Evolutionary conservation across 2,888 invertebrate genomes (phyloP).

Genomic region (Dasypolia templi): DNA sequence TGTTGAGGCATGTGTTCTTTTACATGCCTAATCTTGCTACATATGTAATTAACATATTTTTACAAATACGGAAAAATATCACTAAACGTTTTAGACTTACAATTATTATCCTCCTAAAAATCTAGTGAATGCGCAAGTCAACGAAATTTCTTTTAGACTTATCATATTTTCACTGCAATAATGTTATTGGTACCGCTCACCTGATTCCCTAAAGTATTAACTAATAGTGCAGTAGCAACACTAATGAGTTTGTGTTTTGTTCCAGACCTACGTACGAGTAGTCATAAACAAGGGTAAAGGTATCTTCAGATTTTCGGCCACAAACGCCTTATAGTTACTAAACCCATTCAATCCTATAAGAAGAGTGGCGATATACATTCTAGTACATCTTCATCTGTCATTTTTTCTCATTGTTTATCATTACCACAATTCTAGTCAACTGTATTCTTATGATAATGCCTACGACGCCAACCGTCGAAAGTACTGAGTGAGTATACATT

Average conservation of each 20-base stretch:
- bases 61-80: neutral
- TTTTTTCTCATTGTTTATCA: conserved; percentile 99
- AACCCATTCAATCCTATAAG: conserved; percentile 99
- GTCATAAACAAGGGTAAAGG: conserved; percentile 99
- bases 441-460: conserved; percentile 99
- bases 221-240: neutral
- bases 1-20: too few relatives aligned
- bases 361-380: conserved; percentile 99
- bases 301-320: conserved; percentile 99
- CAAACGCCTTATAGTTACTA: conserved; percentile 98
- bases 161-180: neutral
- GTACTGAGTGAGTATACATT: conserved; percentile 97
- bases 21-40: too few relatives aligned
- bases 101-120: neutral
- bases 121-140: neutral
- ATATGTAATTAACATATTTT: too few relatives aligned
- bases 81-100: neutral
- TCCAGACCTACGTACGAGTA: conserved; percentile 99
- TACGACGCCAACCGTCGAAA: conserved; percentile 97
- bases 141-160: neutral
- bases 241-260: conserved; percentile 60
- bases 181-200: conserved; percentile 43
- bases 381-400: conserved; percentile 99
- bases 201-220: neutral
- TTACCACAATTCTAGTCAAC: conserved; percentile 99